These are phyloP conservation scores for Leistus spinibarbis DNA, from an alignment of 2,888 invertebrate species.

Conservation along the genomic window DNA sequence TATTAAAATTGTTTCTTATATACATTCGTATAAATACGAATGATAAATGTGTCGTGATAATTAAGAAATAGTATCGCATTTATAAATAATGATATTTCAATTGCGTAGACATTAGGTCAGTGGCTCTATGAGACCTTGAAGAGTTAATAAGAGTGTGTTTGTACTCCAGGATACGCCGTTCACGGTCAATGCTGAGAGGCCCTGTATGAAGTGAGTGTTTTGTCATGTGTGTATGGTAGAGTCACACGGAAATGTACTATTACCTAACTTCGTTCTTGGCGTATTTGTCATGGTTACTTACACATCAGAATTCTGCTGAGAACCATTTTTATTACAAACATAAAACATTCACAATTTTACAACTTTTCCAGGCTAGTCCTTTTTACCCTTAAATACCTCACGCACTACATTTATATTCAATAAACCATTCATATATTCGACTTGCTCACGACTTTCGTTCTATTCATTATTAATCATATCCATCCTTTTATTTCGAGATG, in stretches of 20 bases:
- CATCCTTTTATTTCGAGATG: too few species aligned
- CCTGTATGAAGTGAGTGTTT: background rate
- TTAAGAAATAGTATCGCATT: background rate
- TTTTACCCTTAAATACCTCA: too few species aligned
- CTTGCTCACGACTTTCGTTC: too few species aligned
- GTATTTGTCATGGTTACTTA: background rate
- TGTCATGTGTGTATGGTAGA: background rate
- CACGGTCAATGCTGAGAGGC: background rate
- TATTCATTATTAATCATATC: too few species aligned
- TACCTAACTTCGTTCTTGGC: background rate
- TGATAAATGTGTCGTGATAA: background rate
- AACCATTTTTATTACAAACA: background rate
- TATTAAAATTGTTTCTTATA: too few species aligned
- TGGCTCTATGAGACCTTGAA: constrained; percentile 6
- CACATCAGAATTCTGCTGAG: background rate
- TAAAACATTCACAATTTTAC: background rate
- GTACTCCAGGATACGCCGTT: constrained; percentile 5
- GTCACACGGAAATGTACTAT: background rate
- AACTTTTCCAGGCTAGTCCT: too few species aligned
- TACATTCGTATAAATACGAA: too few species aligned
- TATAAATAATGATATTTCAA: background rate
- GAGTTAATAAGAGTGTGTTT: background rate
- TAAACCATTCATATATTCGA: too few species aligned
- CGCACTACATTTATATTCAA: too few species aligned
- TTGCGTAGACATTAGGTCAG: background rate